These are phyloP conservation scores for Schizopygopsis pylzovi DNA, from an alignment of 2,797 vertebrate species.

Conservation along the genomic window DNA sequence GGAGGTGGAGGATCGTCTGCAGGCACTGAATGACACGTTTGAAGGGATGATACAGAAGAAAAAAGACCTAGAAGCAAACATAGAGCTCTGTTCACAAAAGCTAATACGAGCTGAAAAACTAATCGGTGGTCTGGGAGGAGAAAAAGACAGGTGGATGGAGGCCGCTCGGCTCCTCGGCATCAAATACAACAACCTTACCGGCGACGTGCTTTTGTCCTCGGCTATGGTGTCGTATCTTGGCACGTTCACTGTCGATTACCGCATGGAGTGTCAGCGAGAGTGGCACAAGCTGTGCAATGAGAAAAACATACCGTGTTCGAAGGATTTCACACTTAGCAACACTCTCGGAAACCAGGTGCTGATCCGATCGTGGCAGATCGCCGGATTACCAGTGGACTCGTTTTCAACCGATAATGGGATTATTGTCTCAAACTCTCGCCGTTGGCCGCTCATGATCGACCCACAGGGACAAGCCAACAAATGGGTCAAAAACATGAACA, in stretches of 20 bases:
- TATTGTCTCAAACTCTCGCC: constrained; percentile 90
- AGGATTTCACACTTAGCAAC: constrained; percentile 85
- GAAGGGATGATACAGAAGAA: constrained; percentile 85
- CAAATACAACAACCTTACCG: constrained; percentile 86
- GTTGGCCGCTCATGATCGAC: constrained; percentile 95
- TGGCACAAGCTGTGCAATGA: constrained; percentile 85
- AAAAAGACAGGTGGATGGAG: constrained; percentile 94
- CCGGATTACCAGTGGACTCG: constrained; percentile 89
- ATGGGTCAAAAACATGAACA: constrained; percentile 97
- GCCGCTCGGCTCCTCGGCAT: constrained; percentile 80
- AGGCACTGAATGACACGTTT: constrained; percentile 85
- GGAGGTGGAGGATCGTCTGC: constrained; percentile 83
- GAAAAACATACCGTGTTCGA: constrained; percentile 85
- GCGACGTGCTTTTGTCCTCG: constrained; percentile 90
- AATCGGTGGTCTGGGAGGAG: constrained; percentile 92
- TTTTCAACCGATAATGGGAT: constrained; percentile 94
- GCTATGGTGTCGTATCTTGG: constrained; percentile 91
- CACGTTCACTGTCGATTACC: constrained; percentile 91
- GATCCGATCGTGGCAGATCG: constrained; percentile 90
- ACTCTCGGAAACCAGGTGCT: constrained; percentile 88
- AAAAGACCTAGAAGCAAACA: constrained; percentile 84
- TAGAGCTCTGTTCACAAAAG: constrained; percentile 90
- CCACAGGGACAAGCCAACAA: constrained; percentile 96
- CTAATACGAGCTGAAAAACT: constrained; percentile 88
- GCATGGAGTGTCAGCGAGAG: constrained; percentile 80